Base-by-base conservation (phyloP, 2,113 vertebrate species). In the Reinhardtius hippoglossoides region DNA sequence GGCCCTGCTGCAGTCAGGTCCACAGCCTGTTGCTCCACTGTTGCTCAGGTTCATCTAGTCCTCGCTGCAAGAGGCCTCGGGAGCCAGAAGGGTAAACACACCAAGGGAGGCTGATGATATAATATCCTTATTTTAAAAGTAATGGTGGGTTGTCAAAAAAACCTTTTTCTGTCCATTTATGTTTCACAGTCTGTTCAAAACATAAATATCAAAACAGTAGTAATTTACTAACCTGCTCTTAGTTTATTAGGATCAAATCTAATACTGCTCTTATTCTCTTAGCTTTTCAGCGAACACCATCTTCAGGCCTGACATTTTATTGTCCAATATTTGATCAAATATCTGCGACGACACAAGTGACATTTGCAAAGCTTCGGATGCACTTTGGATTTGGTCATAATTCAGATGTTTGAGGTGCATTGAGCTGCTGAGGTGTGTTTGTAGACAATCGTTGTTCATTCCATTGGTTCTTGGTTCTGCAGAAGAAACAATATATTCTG, bases 381-480 rank as follows among this genome's bases (percentile, higher is more conserved):
- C 0, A 27, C 27, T 27, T 27, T 27, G 27, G 3, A 4, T 27
- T 27, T 27, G 27, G 27, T 27, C 27, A 3, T 27, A 27, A 27
- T 27, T 27, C 27, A 27, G 4, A 27, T 27, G 3, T 27, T 27
- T 27, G 27, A 27, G 3, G 3, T 27, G 37, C 9, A 9, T 42
- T 13, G 3, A 7, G 20, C 7, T n/a, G 8, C 50, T 20, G 50
- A 13, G 2, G 1, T 6, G 15, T 54, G 26, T 55, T 13, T 40
- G 1, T 46, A 27, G 31, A 31, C 31, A 7, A 31, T 31, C n/a
- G 63, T 80, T 0, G 57, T 24, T 31, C 1, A 31, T 62, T 31
- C 61, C n/a, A 71, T 42, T 64, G 23, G 24, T 35, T 68, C n/a
- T 50, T 52, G 31, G 42, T n/a, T n/a, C 73, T 78, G 62, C 67